Evolutionary conservation across 30 jellyfish, hydroid and myxozoan species (phyloP).

Genomic region (Pseudorhiza aurosa): DNA sequence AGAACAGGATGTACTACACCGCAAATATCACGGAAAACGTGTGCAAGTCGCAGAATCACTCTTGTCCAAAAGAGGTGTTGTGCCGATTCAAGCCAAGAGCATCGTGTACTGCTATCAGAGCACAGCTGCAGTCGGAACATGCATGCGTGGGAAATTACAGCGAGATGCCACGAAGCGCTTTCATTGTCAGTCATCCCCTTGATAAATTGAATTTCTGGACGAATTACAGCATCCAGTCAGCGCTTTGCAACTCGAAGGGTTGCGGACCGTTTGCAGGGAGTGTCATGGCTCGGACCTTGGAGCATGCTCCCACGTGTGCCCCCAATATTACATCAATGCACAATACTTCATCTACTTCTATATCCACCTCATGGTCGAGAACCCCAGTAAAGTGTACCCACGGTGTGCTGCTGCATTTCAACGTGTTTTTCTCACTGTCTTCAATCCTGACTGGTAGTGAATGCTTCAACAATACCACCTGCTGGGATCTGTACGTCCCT

Average conservation of each 20-base stretch:
- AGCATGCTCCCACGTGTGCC: conserved; percentile 73
- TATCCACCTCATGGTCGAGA: conserved; percentile 32
- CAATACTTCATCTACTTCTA: conserved; percentile 29
- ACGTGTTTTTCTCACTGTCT: conserved; percentile 19
- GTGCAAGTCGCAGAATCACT: neutral
- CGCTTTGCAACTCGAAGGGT: conserved; percentile 60
- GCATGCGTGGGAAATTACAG: conserved; percentile 12
- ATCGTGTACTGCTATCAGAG: neutral
- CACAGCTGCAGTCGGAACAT: neutral
- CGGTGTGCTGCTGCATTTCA: conserved; percentile 27
- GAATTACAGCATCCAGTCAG: conserved; percentile 28
- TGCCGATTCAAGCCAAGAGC: neutral
- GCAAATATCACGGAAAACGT: neutral
- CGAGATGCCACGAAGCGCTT: conserved; percentile 19
- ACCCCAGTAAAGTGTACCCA: conserved; percentile 47
- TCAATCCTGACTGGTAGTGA: conserved; percentile 7
- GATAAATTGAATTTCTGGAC: conserved; percentile 36
- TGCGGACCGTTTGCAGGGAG: conserved; percentile 47
- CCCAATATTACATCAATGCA: conserved; percentile 14
- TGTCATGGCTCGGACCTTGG: conserved; percentile 27
- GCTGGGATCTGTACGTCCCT: conserved; percentile 17
- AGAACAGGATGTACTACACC: conserved; percentile 1
- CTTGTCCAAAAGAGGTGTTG: neutral
- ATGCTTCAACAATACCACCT: conserved; percentile 24
- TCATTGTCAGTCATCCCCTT: neutral